Evolutionary conservation across 2,888 invertebrate genomes (phyloP).

Genomic region (Galerucella nymphaeae): DNA sequence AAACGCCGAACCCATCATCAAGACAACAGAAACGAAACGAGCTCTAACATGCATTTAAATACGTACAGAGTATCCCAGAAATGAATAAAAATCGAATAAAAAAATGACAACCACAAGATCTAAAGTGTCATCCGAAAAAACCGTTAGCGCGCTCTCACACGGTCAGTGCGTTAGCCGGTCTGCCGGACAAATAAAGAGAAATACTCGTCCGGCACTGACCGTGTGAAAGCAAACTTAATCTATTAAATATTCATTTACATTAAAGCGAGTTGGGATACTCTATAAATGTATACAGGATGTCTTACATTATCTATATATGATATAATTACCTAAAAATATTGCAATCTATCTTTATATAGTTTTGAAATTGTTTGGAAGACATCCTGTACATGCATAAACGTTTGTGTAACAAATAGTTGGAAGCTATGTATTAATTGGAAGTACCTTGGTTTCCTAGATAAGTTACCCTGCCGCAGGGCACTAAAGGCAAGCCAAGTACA

Average conservation of each 20-base stretch:
- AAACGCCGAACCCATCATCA: conserved; percentile 16
- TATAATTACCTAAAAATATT: no score
- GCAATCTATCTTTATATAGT: no score
- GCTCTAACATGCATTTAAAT: conserved; percentile 7
- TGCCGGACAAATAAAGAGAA: no score
- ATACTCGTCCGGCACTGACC: no score
- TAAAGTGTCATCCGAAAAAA: no score
- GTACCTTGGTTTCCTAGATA: conserved; percentile 64
- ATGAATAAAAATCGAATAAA: neutral
- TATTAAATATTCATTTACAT: no score
- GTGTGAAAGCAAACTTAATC: no score
- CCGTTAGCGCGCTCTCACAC: no score
- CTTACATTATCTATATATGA: neutral
- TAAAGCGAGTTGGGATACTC: no score
- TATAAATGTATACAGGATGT: neutral
- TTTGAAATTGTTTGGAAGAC: neutral
- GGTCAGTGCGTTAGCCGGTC: no score
- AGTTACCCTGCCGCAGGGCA: conserved; percentile 65
- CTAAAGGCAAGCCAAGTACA: conserved; percentile 65
- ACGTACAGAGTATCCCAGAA: conserved; percentile 10
- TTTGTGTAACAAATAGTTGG: no score
- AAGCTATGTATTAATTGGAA: conserved; percentile 17
- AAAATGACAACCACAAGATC: no score
- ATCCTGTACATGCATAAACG: neutral
- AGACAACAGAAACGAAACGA: conserved; percentile 10